A percentile compares a stretch with the other conserved stretches of the same genome.
Evolutionary conservation across 1,140 invertebrate species (phyloP).

Genomic region (Hermatobates lingyangjiaoensis): DNA sequence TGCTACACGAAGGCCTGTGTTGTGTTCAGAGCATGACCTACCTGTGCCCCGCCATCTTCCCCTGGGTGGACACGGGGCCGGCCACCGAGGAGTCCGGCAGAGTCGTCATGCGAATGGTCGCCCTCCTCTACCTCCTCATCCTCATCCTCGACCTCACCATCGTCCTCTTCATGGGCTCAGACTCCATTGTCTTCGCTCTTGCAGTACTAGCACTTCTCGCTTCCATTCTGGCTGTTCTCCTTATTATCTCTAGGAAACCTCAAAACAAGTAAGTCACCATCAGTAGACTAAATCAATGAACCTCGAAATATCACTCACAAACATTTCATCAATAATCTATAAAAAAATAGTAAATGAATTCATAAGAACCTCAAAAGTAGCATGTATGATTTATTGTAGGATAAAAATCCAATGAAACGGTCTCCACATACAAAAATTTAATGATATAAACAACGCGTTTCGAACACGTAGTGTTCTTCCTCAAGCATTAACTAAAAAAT

Average conservation of each 20-base stretch:
- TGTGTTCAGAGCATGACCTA: slow-evolving; percentile 53
- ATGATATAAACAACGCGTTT: too few species aligned
- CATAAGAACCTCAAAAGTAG: too few species aligned
- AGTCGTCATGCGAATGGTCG: slow-evolving; percentile 73
- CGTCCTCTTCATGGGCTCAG: slow-evolving; percentile 47
- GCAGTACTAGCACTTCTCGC: slow-evolving; percentile 50
- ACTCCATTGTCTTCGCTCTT: slow-evolving; percentile 43
- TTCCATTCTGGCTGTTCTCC: slow-evolving; percentile 52
- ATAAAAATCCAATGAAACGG: too few species aligned
- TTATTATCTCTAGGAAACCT: slow-evolving; percentile 72
- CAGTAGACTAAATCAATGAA: too few species aligned
- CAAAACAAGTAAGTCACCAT: slow-evolving; percentile 54
- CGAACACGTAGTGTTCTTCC: too few species aligned
- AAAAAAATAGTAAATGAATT: too few species aligned
- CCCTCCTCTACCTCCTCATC: slow-evolving; percentile 59
- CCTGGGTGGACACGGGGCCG: slow-evolving; percentile 69
- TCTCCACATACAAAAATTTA: too few species aligned
- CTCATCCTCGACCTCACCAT: slow-evolving; percentile 66
- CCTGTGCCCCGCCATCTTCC: slow-evolving; percentile 65
- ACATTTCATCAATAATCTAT: too few species aligned
- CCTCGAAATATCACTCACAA: too few species aligned
- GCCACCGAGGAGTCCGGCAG: slow-evolving; percentile 66
- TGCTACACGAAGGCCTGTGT: too few species aligned
- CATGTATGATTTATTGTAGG: too few species aligned
- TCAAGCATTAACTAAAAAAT: too few species aligned